Percentiles rank a stretch among this genome's conserved stretches.
These are phyloP conservation scores for Patella vulgata DNA, from an alignment of 1,140 invertebrate genomes.

Conservation along the genomic window DNA sequence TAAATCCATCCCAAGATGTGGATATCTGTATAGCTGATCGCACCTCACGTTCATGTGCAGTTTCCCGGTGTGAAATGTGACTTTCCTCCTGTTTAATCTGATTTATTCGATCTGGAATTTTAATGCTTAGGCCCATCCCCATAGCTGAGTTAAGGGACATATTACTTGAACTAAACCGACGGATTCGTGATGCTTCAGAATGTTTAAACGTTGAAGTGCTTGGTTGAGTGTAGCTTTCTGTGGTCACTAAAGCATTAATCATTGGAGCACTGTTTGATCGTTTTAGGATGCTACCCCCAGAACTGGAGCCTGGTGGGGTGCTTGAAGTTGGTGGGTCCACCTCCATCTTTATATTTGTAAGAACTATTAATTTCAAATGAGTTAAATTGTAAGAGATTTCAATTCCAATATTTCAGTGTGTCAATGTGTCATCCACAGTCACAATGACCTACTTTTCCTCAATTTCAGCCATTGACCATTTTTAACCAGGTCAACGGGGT, in stretches of 20 bases:
- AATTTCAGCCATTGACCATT: too few species aligned
- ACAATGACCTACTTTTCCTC: too few species aligned
- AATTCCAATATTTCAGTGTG: too few species aligned
- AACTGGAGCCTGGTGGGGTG: conserved; percentile 19
- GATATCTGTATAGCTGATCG: conserved; percentile 90
- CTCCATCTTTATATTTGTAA: too few species aligned
- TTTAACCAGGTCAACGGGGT: too few species aligned
- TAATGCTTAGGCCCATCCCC: conserved; percentile 44
- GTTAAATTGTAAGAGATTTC: too few species aligned
- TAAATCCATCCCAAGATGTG: conserved; percentile 88
- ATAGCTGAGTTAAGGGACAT: conserved; percentile 23
- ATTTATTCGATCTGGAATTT: conserved; percentile 82
- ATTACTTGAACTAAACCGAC: conserved; percentile 43
- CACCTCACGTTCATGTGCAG: conserved; percentile 81
- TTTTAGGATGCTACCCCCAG: conserved; percentile 70
- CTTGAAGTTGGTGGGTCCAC: conserved; percentile 48
- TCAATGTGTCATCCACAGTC: too few species aligned
- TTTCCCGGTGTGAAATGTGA: conserved; percentile 83
- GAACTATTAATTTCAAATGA: too few species aligned
- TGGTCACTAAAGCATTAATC: conserved; percentile 72
- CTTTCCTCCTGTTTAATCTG: conserved; percentile 89
- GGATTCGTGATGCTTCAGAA: conserved; percentile 22
- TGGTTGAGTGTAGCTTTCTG: not conserved
- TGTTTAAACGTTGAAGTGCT: conserved; percentile 17
- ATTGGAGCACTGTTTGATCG: conserved; percentile 85